Conservation (phyloP, 2,113 vertebrate species). For the Xyliphius kryptos region DNA sequence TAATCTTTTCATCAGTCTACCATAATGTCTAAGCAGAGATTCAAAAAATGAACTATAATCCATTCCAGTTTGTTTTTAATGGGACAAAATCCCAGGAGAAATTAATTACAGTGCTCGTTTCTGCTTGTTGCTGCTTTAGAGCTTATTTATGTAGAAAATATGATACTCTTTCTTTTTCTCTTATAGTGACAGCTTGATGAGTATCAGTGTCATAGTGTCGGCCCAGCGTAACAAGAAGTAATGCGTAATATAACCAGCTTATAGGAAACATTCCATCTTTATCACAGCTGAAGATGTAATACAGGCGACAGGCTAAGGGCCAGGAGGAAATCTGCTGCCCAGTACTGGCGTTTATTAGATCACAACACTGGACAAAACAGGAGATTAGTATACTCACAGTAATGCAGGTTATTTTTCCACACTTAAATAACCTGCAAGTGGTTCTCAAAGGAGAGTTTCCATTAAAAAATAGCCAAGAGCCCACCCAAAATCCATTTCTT, state of each 20-base stretch:
- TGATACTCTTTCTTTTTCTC: slow-evolving; percentile 35
- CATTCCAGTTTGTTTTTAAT: slow-evolving; percentile 49
- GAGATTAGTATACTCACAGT: no score
- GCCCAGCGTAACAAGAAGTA: slow-evolving; percentile 54
- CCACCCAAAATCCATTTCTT: no score
- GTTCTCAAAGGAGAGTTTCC: no score
- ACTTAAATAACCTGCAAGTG: no score
- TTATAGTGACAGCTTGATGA: slow-evolving; percentile 60
- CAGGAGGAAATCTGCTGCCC: neutral
- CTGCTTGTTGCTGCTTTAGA: slow-evolving; percentile 46
- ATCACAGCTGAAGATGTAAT: slow-evolving; percentile 54
- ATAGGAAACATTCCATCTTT: slow-evolving; percentile 58
- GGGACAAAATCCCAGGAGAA: slow-evolving; percentile 40
- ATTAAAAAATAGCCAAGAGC: no score
- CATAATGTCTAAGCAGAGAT: slow-evolving; percentile 21
- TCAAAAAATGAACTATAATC: slow-evolving; percentile 44
- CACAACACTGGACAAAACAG: no score
- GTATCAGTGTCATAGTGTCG: slow-evolving; percentile 59
- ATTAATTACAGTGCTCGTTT: slow-evolving; percentile 53
- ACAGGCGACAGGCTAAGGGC: slow-evolving; percentile 33
- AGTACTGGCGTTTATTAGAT: neutral
- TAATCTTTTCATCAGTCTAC: slow-evolving; percentile 22
- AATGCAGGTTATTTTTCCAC: no score
- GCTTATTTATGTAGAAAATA: slow-evolving; percentile 57
- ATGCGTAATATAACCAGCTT: slow-evolving; percentile 51